These are phyloP conservation scores for Siphamia tubifer DNA, from an alignment of 2,113 vertebrate species.

Conservation along the genomic window DNA sequence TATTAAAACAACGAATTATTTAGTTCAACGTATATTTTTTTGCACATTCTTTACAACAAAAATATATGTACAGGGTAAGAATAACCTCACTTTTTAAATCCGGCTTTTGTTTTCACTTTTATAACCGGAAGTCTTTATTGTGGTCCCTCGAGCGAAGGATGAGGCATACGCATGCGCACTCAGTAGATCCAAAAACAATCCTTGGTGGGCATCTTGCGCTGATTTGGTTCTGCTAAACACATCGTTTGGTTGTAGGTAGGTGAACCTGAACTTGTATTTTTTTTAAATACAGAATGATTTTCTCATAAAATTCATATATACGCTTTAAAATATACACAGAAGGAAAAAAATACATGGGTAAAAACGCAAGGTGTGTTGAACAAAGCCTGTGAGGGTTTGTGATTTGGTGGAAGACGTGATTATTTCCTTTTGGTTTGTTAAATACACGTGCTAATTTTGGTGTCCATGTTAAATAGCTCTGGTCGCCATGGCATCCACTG, in stretches of 20 bases:
- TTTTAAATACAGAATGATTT: background rate
- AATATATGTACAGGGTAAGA: too few species aligned
- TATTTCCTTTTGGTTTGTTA: background rate
- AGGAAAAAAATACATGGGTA: background rate
- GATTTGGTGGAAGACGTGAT: background rate
- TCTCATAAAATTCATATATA: background rate
- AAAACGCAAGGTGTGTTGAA: background rate
- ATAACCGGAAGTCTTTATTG: constrained; percentile 23
- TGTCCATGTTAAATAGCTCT: background rate
- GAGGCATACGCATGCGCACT: constrained; percentile 60
- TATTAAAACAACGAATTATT: too few species aligned
- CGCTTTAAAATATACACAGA: too few species aligned
- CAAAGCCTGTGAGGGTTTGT: background rate
- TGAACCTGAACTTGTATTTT: background rate
- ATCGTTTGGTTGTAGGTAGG: constrained; percentile 55
- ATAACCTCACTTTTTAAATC: too few species aligned
- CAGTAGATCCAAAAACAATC: background rate
- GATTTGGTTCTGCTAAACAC: constrained; percentile 28
- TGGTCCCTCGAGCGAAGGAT: background rate
- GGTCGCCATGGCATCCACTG: constrained; percentile 66
- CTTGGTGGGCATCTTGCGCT: constrained; percentile 37
- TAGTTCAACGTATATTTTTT: too few species aligned
- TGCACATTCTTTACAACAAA: too few species aligned
- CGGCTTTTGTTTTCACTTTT: constrained; percentile 30
- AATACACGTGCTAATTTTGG: background rate